Conservation (phyloP, 2,797 vertebrate species). For the Etheostoma perlongum region DNA sequence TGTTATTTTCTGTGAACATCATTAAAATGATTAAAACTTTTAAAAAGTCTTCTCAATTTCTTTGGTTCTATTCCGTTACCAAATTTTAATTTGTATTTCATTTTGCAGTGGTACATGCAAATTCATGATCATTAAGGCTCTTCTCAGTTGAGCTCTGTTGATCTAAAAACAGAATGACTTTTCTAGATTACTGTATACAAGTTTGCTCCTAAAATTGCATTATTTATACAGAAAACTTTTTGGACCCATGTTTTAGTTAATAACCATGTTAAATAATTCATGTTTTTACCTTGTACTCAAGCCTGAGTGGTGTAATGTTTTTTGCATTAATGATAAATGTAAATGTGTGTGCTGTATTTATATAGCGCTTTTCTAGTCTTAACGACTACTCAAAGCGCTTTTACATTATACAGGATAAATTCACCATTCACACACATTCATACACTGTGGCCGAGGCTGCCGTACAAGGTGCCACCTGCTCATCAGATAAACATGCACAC, state of each 20-base stretch:
- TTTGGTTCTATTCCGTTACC: neutral
- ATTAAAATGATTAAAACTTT: conserved; percentile 77
- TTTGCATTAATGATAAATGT: conserved; percentile 72
- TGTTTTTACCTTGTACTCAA: conserved; percentile 48
- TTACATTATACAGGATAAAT: no score
- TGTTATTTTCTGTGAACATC: conserved; percentile 75
- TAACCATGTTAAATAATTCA: conserved; percentile 62
- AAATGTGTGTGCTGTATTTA: no score
- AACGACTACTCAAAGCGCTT: no score
- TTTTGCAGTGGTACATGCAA: neutral
- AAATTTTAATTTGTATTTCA: no score
- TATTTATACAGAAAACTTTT: conserved; percentile 51
- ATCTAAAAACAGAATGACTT: conserved; percentile 2
- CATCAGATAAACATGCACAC: no score
- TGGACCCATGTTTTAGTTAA: conserved; percentile 52
- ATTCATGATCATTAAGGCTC: neutral
- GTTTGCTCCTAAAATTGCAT: conserved; percentile 48
- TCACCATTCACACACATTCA: no score
- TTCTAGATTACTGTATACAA: conserved; percentile 4
- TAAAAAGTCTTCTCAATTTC: conserved; percentile 39
- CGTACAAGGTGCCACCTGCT: no score
- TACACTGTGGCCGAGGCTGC: no score
- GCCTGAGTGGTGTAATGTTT: conserved; percentile 54
- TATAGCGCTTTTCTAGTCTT: no score
- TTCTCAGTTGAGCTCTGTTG: neutral